Base-by-base conservation (phyloP, 1,140 invertebrate genomes). In the Zeugodacus cucurbitae region DNA sequence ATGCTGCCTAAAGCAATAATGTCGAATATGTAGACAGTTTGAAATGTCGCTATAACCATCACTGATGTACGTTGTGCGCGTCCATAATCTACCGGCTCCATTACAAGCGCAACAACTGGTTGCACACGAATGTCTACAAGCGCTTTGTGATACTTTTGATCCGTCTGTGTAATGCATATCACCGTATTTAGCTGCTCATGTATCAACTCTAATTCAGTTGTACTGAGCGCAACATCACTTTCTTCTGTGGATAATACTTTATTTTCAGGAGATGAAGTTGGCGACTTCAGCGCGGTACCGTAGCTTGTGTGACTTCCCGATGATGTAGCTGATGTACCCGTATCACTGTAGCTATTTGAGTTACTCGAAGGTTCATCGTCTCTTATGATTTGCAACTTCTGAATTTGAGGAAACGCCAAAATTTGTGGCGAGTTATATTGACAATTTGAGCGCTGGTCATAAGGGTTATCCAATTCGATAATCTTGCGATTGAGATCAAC, bases 21-120 rank as follows among this genome's bases (percentile, higher is more conserved):
- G 48, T 89, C 89, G 82, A 88, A 89, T 82, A 89, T 86, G 70
- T 89, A 89, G n/a, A 89, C 86, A 22, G 41, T 70, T 26, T 87
- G 32, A 5, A 34, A 32, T 3, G 89, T 89, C 5, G 87, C n/a
- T 4, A 89, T 7, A 0, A 85, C 59, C 17, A 89, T 29, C 41
- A 89, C 26, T 4, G 88, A 87, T 1, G 89, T 89, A 10, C 87
- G 74, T n/a, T 74, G 54, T 26, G 85, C 37, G n/a, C 89, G 67
- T 2, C 88, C 89, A 82, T 20, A 62, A 20, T 88, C 29, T 14
- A 64, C 37, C 8, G 89, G 88, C n/a, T 89, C 89, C 0, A 89
- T 82, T 11, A 88, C 11, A 22, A 89, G 74, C 3, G 85, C 87
- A 41, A 89, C 88, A 17, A 87, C 34, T 11, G 86, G 37, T 88